phyloP scores from a whole-genome alignment of 2,797 vertebrate species.

The Bradypodion ventrale region DNA sequence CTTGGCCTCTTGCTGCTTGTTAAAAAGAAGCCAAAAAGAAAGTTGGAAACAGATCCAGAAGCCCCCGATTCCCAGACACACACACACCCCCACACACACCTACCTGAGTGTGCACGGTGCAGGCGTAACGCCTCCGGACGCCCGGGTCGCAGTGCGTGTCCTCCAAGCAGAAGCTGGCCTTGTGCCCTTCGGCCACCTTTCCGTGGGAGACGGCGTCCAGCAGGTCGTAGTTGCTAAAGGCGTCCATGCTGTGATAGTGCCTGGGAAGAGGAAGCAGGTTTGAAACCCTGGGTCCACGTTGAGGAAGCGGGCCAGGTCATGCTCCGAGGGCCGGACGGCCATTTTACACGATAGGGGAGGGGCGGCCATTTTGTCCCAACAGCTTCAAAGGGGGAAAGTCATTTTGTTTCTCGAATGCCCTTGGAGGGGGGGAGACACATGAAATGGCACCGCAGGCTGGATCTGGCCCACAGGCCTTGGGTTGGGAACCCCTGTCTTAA shows the following conservation, averaged over 20 bases:
- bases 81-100: background rate
- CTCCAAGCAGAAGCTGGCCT: conserved; percentile 86
- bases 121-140: conserved; percentile 78
- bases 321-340: too few species aligned
- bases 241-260: conserved; percentile 87
- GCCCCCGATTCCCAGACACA: background rate
- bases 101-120: conserved; percentile 70
- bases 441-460: too few species aligned
- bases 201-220: conserved; percentile 73
- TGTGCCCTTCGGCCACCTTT: conserved; percentile 84
- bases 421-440: too few species aligned
- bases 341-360: too few species aligned
- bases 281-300: too few species aligned
- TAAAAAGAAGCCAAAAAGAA: background rate
- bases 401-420: too few species aligned
- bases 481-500: too few species aligned
- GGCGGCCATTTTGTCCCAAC: too few species aligned
- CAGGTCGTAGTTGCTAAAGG: conserved; percentile 84
- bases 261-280: conserved; percentile 52
- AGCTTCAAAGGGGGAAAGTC: too few species aligned
- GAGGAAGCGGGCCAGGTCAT: too few species aligned
- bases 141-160: conserved; percentile 82
- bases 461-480: too few species aligned
- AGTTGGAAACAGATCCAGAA: too few species aligned
- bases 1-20: background rate